Evolutionary conservation across 2,888 invertebrate genomes (phyloP).

Genomic region (Aethes cnicana): DNA sequence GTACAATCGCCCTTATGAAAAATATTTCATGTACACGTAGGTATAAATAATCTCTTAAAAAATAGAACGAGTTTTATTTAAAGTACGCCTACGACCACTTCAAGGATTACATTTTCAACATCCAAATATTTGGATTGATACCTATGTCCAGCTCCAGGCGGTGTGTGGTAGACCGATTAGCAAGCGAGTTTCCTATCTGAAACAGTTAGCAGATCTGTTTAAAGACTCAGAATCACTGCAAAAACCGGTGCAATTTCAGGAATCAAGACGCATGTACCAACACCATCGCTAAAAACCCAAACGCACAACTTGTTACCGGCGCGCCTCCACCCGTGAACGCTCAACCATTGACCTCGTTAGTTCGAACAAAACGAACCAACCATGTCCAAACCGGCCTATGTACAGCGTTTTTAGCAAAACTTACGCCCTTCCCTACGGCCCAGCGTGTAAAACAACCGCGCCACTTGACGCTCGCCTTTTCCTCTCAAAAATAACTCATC

Average conservation of each 20-base stretch:
- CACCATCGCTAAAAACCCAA: slow-evolving; percentile 33
- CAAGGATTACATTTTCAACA: not conserved
- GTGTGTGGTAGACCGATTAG: slow-evolving; percentile 13
- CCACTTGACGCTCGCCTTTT: slow-evolving; percentile 78
- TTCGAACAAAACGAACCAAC: slow-evolving; percentile 68
- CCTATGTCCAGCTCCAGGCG: too few species aligned
- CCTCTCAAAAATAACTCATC: slow-evolving; percentile 81
- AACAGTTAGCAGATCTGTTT: not conserved
- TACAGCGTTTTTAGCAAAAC: slow-evolving; percentile 3
- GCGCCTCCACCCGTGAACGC: slow-evolving; percentile 53
- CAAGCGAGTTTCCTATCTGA: not conserved
- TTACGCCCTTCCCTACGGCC: slow-evolving; percentile 43
- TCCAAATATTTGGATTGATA: too few species aligned
- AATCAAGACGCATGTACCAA: slow-evolving; percentile 15
- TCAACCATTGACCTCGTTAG: slow-evolving; percentile 80
- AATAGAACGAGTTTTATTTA: too few species aligned
- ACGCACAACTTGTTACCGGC: slow-evolving; percentile 56
- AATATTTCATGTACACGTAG: too few species aligned
- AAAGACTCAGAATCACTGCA: too few species aligned
- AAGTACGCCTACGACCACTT: too few species aligned
- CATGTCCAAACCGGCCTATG: slow-evolving; percentile 64
- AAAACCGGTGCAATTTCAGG: slow-evolving; percentile 2
- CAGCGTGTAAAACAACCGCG: slow-evolving; percentile 74
- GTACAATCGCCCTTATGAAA: too few species aligned
- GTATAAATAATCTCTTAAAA: too few species aligned